Conservation (phyloP, 2,888 invertebrate species). For the Acrocyrtus sp. region DNA sequence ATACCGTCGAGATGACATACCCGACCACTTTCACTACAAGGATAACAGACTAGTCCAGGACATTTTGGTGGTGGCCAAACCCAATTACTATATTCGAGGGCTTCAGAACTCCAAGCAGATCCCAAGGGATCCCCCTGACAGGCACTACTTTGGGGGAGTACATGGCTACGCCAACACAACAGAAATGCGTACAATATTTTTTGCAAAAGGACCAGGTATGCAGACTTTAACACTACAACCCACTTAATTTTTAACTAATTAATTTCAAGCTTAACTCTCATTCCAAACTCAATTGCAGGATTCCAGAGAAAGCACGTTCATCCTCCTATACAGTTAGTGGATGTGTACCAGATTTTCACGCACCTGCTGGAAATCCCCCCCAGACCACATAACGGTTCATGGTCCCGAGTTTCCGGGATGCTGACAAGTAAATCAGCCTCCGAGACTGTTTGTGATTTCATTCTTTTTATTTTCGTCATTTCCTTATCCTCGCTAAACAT, state of each 20-base stretch:
- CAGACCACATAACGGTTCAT: constrained; percentile 65
- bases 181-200: constrained; percentile 65
- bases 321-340: constrained; percentile 67
- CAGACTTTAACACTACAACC: background rate
- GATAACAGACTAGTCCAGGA: constrained; percentile 67
- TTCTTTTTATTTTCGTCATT: constrained; percentile 37
- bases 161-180: constrained; percentile 64
- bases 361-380: constrained; percentile 66
- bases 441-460: constrained; percentile 47
- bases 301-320: constrained; percentile 65
- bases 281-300: constrained; percentile 64
- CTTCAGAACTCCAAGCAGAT: constrained; percentile 60
- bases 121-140: constrained; percentile 51
- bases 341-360: constrained; percentile 69
- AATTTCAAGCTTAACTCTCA: too few relatives aligned
- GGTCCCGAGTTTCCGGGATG: constrained; percentile 63
- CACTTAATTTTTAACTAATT: background rate
- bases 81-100: constrained; percentile 65
- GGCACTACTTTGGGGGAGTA: constrained; percentile 52
- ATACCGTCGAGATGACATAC: constrained; percentile 67
- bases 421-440: constrained; percentile 50
- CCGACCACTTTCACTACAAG: constrained; percentile 67
- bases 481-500: constrained; percentile 42
- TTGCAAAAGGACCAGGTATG: constrained; percentile 65
- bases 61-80: constrained; percentile 67